Percentiles rank a stretch among this genome's conserved stretches.
Evolutionary conservation across 2,797 vertebrate genomes (phyloP).

Genomic region (Natrix natrix): DNA sequence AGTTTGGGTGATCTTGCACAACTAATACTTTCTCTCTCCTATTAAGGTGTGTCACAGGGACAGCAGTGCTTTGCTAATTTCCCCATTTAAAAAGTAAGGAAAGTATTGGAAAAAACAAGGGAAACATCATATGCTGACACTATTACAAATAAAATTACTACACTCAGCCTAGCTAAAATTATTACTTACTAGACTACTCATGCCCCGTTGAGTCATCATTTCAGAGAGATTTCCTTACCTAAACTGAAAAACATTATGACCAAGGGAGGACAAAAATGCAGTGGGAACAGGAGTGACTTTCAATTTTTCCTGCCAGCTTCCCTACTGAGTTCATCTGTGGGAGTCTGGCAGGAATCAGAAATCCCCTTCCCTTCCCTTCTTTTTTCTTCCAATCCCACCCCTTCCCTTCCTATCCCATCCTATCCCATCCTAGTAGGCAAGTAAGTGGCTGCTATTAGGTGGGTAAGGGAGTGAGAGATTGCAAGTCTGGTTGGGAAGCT

Average conservation of each 20-base stretch:
- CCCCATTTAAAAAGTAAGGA: not conserved
- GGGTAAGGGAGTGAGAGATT: not conserved
- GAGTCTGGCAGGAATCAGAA: not conserved
- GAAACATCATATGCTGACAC: not conserved
- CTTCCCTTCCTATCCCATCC: too few species aligned
- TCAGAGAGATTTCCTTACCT: not conserved
- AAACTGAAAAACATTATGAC: not conserved
- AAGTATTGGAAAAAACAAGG: not conserved
- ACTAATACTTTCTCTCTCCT: not conserved
- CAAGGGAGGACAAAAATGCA: not conserved
- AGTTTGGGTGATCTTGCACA: not conserved
- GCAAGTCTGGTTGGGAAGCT: not conserved
- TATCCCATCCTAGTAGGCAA: not conserved
- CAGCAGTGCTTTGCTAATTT: not conserved
- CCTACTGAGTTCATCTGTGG: not conserved
- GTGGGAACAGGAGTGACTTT: not conserved
- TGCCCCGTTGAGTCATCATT: not conserved
- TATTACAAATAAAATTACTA: not conserved
- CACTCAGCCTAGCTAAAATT: not conserved
- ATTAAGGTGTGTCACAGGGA: not conserved
- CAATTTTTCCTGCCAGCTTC: not conserved
- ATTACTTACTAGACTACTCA: not conserved
- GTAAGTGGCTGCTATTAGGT: not conserved
- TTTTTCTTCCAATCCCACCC: too few species aligned
- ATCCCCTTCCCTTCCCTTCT: not conserved